Conservation (phyloP, 2,113 vertebrate species). For the Danionella cerebrum region DNA sequence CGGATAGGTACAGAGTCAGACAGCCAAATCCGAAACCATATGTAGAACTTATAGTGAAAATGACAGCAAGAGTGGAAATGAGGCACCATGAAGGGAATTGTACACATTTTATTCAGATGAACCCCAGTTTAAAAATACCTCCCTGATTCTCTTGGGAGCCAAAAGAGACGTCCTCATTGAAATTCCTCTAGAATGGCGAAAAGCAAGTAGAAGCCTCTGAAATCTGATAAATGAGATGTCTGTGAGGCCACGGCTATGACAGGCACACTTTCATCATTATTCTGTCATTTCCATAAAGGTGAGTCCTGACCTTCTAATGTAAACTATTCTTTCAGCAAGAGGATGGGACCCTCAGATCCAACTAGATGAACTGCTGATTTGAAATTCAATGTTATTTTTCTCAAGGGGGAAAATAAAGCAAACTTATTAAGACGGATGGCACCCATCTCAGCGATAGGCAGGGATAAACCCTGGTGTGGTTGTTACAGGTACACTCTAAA, state of each 20-base stretch:
- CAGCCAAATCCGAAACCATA: neutral
- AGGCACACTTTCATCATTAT: neutral
- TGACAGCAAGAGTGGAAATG: neutral
- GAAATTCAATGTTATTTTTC: neutral
- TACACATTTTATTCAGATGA: constrained; percentile 8
- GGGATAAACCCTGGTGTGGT: no score
- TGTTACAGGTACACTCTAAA: no score
- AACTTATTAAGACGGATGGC: no score
- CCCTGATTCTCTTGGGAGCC: neutral
- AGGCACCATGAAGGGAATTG: neutral
- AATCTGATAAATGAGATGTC: constrained; percentile 27
- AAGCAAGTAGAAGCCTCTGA: constrained; percentile 6
- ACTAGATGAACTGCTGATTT: neutral
- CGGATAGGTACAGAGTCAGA: neutral
- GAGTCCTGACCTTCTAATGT: constrained; percentile 25
- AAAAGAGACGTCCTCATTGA: constrained; percentile 9
- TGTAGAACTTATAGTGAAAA: neutral
- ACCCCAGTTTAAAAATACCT: constrained; percentile 3
- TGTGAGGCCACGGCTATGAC: constrained; percentile 16
- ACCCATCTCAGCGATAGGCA: no score
- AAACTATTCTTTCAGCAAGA: neutral
- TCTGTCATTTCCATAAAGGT: constrained; percentile 21
- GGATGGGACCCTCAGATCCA: neutral
- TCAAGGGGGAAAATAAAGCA: neutral
- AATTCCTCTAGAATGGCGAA: constrained; percentile 1